Base-by-base conservation (phyloP, 2,797 vertebrate species). In the Phrynocephalus forsythii region DNA sequence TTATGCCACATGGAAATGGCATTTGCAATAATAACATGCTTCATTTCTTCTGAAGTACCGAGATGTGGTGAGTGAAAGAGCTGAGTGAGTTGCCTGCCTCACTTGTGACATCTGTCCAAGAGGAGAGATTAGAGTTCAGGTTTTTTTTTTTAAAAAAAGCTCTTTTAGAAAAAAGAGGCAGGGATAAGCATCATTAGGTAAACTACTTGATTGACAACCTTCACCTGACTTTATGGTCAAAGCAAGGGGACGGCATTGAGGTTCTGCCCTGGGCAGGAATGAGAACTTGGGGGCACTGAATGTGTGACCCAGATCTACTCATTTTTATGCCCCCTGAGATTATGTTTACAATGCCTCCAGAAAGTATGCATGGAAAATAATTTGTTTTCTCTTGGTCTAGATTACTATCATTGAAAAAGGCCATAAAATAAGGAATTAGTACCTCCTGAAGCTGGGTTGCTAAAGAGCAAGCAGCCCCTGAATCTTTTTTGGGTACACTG, bases 381-480 rank as follows among this genome's bases (percentile, higher is more conserved):
- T 63, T 63, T 20, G 86, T 78, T 92, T 72, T 56, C 72, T 76
- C 26, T 93, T 48, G n/a, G 88, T 50, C 90, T 90, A 84, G 92
- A 83, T 90, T 86, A 84, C 78, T 90, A 86, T 72, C 93, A 82
- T 92, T 91, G 86, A 95, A 95, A 94, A 90, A 82, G 85, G 83
- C 76, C 66, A 91, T 87, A 91, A 92, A 91, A 22, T 83, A 82
- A 93, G 89, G 28, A 89, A 73, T 89, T 91, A 92, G 89, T 89
- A 92, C 92, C 89, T 86, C 89, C 88, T 86, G 1, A 92, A 90
- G 18, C 56, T n/a, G 22, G 79, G 89, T 86, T 91, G 89, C 92
- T 88, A 91, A 94, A 94, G 90, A 63, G 87, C 92, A 92, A 93
- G 92, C 91, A 90, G 83, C 60, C 60, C 60, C 5, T 69, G 79